Percentiles rank a stretch among this genome's conserved stretches.
Evolutionary conservation across 2,888 invertebrate genomes (phyloP).

Genomic region (Ophion ellenae): DNA sequence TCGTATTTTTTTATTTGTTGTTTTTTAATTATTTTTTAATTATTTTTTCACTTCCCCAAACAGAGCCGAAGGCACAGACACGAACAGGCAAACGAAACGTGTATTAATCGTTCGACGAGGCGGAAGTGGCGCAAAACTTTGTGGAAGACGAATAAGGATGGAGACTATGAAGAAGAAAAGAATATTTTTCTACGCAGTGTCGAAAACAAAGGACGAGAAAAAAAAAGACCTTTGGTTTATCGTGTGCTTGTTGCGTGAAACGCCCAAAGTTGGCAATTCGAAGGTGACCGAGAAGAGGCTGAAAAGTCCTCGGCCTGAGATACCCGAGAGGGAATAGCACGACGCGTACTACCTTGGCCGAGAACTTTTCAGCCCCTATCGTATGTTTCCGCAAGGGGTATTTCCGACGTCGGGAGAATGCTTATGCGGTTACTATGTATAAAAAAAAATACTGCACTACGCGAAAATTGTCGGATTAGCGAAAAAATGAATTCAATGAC

Average conservation of each 20-base stretch:
- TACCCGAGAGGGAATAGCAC: not conserved
- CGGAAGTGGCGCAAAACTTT: constrained; percentile 42
- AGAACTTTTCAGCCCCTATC: not conserved
- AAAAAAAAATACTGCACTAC: constrained; percentile 16
- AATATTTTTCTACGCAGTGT: constrained; percentile 81
- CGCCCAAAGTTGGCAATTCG: constrained; percentile 64
- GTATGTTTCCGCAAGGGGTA: constrained; percentile 20
- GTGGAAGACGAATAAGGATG: constrained; percentile 56
- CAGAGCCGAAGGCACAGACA: not conserved
- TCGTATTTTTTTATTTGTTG: not conserved
- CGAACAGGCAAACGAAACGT: not conserved
- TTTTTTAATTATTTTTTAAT: not conserved
- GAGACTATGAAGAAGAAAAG: constrained; percentile 68
- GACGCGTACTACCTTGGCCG: not conserved
- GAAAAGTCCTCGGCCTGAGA: not conserved
- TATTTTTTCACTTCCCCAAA: not conserved
- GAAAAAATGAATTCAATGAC: not conserved
- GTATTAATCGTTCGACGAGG: constrained; percentile 43
- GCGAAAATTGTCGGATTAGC: constrained; percentile 11
- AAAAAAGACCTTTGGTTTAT: constrained; percentile 39
- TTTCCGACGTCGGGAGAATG: not conserved
- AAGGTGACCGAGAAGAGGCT: constrained; percentile 45
- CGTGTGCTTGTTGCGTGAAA: constrained; percentile 44
- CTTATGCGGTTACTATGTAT: not conserved
- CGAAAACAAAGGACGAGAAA: constrained; percentile 67